Conservation (phyloP, 2,888 invertebrate genomes). For the Drosophila pseudotakahashii region DNA sequence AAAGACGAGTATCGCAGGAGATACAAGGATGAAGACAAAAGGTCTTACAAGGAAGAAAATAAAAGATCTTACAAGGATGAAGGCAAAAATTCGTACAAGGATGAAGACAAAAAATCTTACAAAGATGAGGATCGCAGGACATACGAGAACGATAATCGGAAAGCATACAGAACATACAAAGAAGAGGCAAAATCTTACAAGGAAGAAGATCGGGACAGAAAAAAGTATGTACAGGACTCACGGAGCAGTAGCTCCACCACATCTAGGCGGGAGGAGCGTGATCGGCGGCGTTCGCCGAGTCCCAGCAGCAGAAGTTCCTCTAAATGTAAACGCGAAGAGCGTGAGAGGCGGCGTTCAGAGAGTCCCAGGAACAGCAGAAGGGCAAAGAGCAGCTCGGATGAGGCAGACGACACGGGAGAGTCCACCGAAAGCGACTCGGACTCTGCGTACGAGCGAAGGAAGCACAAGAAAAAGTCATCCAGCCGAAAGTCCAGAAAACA, state of each 20-base stretch:
- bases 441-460: constrained; percentile 67
- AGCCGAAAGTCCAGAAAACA: constrained; percentile 69
- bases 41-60: constrained; percentile 10
- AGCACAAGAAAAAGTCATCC: constrained; percentile 60
- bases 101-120: constrained; percentile 41
- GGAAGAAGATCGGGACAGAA: constrained; percentile 28
- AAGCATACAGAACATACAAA: constrained; percentile 1
- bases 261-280: constrained; percentile 21
- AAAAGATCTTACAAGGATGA: constrained; percentile 12
- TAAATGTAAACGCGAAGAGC: constrained; percentile 25
- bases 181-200: constrained; percentile 23
- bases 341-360: constrained; percentile 25
- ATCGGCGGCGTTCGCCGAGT: constrained; percentile 26
- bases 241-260: constrained; percentile 45
- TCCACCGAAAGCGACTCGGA: constrained; percentile 71
- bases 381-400: constrained; percentile 59
- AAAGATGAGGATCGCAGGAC: constrained; percentile 2
- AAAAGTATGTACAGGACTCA: constrained; percentile 29
- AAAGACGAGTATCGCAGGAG: constrained; percentile 18
- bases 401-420: constrained; percentile 67
- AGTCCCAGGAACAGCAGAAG: constrained; percentile 39
- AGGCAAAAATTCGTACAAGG: constrained; percentile 17
- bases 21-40: constrained; percentile 15
- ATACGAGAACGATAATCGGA: too few species aligned
- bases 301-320: constrained; percentile 45